Evolutionary conservation across 2,888 invertebrate species (phyloP).

Genomic region (Nomada flava): DNA sequence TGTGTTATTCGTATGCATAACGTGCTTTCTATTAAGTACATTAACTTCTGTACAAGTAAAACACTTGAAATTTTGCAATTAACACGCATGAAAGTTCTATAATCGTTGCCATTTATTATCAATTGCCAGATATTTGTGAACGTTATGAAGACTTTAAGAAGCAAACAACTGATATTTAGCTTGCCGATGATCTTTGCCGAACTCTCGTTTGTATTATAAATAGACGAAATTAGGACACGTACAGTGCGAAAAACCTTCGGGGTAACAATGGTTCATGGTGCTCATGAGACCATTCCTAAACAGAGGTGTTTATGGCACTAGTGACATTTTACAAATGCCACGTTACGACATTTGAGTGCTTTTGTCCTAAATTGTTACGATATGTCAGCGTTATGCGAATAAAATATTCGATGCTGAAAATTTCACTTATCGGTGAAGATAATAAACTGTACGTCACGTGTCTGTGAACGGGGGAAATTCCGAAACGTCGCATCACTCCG

Average conservation of each 20-base stretch:
- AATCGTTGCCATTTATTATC: not conserved
- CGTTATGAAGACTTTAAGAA: not conserved
- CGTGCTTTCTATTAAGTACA: constrained; percentile 17
- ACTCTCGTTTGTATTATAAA: not conserved
- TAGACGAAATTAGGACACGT: constrained; percentile 17
- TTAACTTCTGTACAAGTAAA: constrained; percentile 11
- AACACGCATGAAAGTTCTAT: not conserved
- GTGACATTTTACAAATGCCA: constrained; percentile 77
- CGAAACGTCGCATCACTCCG: constrained; percentile 23
- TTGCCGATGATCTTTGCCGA: not conserved
- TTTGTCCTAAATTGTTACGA: constrained; percentile 62
- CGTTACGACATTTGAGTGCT: constrained; percentile 68
- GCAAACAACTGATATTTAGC: not conserved
- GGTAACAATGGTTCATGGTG: constrained; percentile 37
- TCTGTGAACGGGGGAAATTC: constrained; percentile 9
- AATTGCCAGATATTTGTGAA: not conserved
- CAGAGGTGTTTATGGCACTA: constrained; percentile 39
- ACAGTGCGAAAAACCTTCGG: not conserved
- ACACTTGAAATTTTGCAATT: not conserved
- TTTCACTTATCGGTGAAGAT: not conserved
- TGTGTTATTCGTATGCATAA: constrained; percentile 41
- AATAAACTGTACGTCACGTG: not conserved
- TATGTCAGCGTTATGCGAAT: constrained; percentile 40
- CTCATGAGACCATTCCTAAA: constrained; percentile 39
- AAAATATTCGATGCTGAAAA: constrained; percentile 22